Percentiles rank a stretch among this genome's conserved stretches.
Evolutionary conservation across 2,797 vertebrate genomes (phyloP).

Genomic region (Phoeniculus purpureus): DNA sequence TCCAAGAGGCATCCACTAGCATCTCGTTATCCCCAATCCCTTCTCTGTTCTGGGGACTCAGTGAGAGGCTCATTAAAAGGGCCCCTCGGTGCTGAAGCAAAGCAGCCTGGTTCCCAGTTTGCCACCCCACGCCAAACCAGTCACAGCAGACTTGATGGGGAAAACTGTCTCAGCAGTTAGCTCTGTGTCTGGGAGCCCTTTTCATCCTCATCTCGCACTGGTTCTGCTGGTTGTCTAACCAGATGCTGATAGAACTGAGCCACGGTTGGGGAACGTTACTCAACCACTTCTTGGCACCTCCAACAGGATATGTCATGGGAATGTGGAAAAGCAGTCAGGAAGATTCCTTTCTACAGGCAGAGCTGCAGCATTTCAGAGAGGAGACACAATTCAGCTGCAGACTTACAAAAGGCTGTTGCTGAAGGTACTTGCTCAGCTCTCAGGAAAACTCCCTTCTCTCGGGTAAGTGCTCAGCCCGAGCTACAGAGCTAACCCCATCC

Average conservation of each 20-base stretch:
- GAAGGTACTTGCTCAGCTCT: not conserved
- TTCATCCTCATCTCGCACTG: not conserved
- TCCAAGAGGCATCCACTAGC: too few relatives aligned
- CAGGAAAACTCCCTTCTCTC: not conserved
- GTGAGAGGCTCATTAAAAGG: not conserved
- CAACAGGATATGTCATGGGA: not conserved
- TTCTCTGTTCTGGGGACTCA: too few relatives aligned
- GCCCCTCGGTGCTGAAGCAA: not conserved
- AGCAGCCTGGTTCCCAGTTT: not conserved
- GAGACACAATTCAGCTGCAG: not conserved
- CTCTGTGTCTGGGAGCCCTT: accelerated
- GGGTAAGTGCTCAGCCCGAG: not conserved
- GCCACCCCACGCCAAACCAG: accelerated
- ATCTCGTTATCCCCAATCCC: too few relatives aligned
- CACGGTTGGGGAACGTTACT: not conserved
- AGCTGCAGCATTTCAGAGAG: not conserved
- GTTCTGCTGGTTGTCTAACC: not conserved
- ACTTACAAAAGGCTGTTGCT: not conserved
- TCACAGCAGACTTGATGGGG: not conserved
- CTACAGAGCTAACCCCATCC: not conserved
- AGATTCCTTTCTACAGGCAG: not conserved
- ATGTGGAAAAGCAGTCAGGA: not conserved
- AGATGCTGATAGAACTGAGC: not conserved
- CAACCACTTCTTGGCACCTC: not conserved
- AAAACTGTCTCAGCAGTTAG: not conserved